Conservation (phyloP, 92 coral and sea anemone genomes). For the Actinostola sp. region DNA sequence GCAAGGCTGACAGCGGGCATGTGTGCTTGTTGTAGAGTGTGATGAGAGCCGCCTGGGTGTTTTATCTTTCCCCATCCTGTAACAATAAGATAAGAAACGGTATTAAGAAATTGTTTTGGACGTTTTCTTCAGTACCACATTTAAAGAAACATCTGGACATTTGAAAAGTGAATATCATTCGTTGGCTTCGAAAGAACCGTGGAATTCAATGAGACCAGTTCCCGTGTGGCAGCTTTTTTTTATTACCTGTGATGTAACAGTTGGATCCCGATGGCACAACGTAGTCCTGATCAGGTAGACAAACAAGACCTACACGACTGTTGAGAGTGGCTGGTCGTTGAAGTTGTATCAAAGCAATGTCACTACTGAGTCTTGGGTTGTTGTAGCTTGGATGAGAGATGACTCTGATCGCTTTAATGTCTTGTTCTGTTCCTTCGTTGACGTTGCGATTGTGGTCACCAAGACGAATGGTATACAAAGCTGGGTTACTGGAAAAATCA, state of each 20-base stretch:
- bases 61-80: conserved; percentile 77
- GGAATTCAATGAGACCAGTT: too few species aligned
- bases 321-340: conserved; percentile 50
- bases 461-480: conserved; percentile 51
- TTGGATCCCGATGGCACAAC: conserved; percentile 43
- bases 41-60: conserved; percentile 89
- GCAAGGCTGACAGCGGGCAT: conserved; percentile 75
- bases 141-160: too few species aligned
- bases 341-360: conserved; percentile 66
- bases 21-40: conserved; percentile 83
- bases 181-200: too few species aligned
- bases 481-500: background rate
- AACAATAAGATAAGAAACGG: too few species aligned
- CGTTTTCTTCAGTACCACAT: too few species aligned
- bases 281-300: conserved; percentile 56
- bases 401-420: conserved; percentile 50
- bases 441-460: conserved; percentile 76
- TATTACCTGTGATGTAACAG: conserved; percentile 74
- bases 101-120: too few species aligned
- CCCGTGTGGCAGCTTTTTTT: too few species aligned
- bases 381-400: conserved; percentile 54
- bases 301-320: conserved; percentile 63
- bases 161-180: too few species aligned
- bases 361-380: conserved; percentile 55
- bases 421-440: conserved; percentile 67